Percentiles rank a stretch among this genome's conserved stretches.
Conservation (phyloP, 2,113 vertebrate genomes). For the Indicator maculatus region DNA sequence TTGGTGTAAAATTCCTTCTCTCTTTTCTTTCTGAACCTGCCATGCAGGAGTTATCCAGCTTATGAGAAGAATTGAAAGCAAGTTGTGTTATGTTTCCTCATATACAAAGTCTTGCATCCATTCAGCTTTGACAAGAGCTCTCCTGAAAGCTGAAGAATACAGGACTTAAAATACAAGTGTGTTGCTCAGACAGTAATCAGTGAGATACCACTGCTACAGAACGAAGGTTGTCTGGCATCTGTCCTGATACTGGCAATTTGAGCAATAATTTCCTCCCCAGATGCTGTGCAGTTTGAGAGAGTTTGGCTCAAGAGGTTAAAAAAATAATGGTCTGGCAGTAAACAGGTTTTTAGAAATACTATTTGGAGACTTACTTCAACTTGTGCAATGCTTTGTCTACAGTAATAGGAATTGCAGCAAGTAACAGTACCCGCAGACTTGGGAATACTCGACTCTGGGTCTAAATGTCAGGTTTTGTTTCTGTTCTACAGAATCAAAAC, state of each 20-base stretch:
- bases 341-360: constrained; percentile 33
- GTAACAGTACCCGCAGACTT: neutral
- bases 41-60: neutral
- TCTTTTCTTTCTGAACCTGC: neutral
- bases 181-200: neutral
- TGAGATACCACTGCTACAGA: neutral
- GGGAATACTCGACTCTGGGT: neutral
- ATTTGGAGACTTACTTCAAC: constrained; percentile 13
- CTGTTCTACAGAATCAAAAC: neutral
- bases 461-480: neutral
- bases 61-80: neutral
- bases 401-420: neutral
- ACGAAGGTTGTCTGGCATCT: constrained; percentile 22
- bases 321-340: constrained; percentile 53
- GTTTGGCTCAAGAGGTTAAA: constrained; percentile 61
- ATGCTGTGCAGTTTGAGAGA: constrained; percentile 29
- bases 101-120: neutral
- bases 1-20: too few relatives aligned
- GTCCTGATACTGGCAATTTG: constrained; percentile 32
- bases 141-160: neutral
- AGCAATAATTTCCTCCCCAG: constrained; percentile 56
- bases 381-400: constrained; percentile 15
- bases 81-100: neutral
- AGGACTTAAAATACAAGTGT: neutral
- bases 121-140: neutral